These are phyloP conservation scores for Phoxinus dragarum DNA, from an alignment of 2,797 vertebrate species.

Conservation along the genomic window DNA sequence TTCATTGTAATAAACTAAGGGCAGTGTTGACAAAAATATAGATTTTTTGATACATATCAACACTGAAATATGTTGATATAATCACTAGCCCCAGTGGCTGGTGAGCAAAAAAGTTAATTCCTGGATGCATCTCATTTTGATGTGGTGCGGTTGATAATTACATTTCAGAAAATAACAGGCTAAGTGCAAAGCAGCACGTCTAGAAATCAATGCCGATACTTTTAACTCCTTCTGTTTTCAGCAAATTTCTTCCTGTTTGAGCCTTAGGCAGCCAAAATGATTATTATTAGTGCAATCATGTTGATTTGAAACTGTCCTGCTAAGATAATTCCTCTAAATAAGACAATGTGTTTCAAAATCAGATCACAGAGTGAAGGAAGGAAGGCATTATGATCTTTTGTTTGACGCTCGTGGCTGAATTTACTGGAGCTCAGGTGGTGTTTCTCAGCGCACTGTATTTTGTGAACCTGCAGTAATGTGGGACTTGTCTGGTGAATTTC, in stretches of 20 bases:
- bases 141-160: neutral
- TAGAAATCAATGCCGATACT: neutral
- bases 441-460: slow-evolving; percentile 18
- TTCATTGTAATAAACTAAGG: no score
- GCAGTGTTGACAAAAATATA: no score
- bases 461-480: slow-evolving; percentile 47
- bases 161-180: slow-evolving; percentile 11
- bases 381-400: neutral
- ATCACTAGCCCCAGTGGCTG: no score
- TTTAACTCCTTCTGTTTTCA: neutral
- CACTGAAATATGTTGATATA: no score
- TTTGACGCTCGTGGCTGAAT: neutral
- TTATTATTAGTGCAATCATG: slow-evolving; percentile 21
- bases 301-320: slow-evolving; percentile 10
- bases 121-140: neutral
- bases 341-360: neutral
- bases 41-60: no score
- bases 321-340: slow-evolving; percentile 7
- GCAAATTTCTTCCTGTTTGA: neutral
- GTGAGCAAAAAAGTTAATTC: no score
- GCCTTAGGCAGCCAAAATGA: neutral
- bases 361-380: neutral
- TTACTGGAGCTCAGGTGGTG: slow-evolving; percentile 21
- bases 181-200: neutral
- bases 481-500: slow-evolving; percentile 28